Conservation (phyloP, 1,140 invertebrate genomes). For the Cheumatopsyche charites region DNA sequence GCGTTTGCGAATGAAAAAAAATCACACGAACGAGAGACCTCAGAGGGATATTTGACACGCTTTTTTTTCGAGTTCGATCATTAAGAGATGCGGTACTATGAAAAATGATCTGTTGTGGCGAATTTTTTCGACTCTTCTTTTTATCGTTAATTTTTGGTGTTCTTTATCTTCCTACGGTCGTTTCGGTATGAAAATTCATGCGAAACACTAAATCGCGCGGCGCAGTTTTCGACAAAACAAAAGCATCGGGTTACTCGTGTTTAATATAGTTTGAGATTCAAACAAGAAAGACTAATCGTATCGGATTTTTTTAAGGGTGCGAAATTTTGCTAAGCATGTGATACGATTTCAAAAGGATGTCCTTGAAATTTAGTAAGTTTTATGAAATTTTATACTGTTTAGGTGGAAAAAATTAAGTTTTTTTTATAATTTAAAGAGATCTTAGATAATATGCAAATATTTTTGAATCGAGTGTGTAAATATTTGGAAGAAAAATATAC, state of each 20-base stretch:
- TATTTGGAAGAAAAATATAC: no score
- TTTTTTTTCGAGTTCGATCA: slow-evolving; percentile 33
- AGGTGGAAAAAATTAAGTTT: no score
- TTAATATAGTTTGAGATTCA: no score
- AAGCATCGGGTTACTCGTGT: slow-evolving; percentile 8
- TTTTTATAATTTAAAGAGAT: no score
- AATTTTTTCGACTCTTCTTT: neutral
- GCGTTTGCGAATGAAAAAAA: neutral
- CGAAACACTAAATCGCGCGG: slow-evolving; percentile 28
- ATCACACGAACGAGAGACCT: slow-evolving; percentile 29
- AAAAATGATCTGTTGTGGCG: slow-evolving; percentile 36
- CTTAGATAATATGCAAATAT: no score
- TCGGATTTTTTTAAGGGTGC: no score
- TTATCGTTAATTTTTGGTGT: neutral
- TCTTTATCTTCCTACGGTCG: neutral
- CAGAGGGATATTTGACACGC: slow-evolving; percentile 29
- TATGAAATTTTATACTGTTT: no score
- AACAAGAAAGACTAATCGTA: no score
- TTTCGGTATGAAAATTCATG: neutral
- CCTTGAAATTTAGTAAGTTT: no score
- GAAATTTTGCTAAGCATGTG: no score
- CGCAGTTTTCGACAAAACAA: slow-evolving; percentile 9
- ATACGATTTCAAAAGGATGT: no score
- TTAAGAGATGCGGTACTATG: slow-evolving; percentile 35
- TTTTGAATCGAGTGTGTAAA: no score